Evolutionary conservation across 2,797 vertebrate genomes (phyloP).

Genomic region (Neopelma chrysocephalum): DNA sequence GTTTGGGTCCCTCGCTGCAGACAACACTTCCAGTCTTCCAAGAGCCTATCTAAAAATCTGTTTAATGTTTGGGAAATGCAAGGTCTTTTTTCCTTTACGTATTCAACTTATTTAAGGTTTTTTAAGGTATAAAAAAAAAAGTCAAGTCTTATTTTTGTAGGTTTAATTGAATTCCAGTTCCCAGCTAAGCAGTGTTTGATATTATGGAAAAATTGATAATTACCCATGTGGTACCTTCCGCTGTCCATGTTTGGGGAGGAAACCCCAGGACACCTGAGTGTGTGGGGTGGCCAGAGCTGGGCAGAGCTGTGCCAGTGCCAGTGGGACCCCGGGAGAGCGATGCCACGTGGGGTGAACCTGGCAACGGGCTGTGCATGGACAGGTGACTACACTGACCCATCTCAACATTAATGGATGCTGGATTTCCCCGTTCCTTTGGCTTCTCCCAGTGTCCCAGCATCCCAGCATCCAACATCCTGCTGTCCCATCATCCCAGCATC

Average conservation of each 20-base stretch:
- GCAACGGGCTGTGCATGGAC: accelerated
- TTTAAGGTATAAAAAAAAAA: accelerated
- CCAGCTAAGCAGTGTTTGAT: neutral
- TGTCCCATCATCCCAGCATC: too few species aligned
- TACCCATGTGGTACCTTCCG: accelerated
- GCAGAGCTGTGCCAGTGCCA: accelerated
- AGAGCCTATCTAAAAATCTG: neutral
- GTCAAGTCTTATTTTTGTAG: accelerated
- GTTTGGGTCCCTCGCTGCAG: neutral
- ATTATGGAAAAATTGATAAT: neutral
- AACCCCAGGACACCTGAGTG: accelerated
- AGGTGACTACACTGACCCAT: accelerated
- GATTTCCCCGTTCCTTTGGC: neutral
- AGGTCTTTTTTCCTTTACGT: accelerated
- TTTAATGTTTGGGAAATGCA: neutral
- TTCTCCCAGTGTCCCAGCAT: neutral
- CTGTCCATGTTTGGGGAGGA: neutral
- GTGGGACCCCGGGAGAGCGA: neutral
- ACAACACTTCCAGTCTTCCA: neutral
- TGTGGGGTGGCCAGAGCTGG: neutral
- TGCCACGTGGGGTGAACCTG: neutral
- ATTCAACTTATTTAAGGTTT: neutral
- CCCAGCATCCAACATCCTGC: too few species aligned
- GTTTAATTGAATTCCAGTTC: neutral
- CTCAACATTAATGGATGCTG: accelerated